These are phyloP conservation scores for Cheilosia vernalis DNA, from an alignment of 2,888 invertebrate species.

Conservation along the genomic window DNA sequence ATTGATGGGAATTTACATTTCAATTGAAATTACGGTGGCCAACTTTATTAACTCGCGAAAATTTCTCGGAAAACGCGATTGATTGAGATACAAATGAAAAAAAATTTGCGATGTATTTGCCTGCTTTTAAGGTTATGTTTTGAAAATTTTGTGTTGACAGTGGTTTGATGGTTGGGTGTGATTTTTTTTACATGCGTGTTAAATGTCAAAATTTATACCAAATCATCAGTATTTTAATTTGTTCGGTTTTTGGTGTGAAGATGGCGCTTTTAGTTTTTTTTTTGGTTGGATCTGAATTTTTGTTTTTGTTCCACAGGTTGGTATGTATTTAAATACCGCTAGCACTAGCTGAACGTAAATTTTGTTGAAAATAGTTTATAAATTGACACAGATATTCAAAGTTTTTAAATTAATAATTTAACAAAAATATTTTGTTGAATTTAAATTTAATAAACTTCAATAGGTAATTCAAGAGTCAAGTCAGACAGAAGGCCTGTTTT, in stretches of 20 bases:
- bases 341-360: too few relatives aligned
- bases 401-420: too few relatives aligned
- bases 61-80: constrained; percentile 15
- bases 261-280: neutral
- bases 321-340: too few relatives aligned
- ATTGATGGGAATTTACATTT: constrained; percentile 50
- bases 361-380: too few relatives aligned
- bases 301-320: neutral
- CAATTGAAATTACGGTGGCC: neutral
- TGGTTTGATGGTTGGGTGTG: constrained; percentile 30
- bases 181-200: constrained; percentile 30
- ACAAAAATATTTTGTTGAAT: too few relatives aligned
- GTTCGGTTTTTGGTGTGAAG: neutral
- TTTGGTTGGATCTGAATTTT: constrained; percentile 1
- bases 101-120: constrained; percentile 4
- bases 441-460: too few relatives aligned
- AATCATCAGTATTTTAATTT: neutral
- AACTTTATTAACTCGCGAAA: constrained; percentile 4
- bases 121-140: constrained; percentile 68
- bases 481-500: too few relatives aligned
- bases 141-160: constrained; percentile 60
- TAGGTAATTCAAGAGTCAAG: too few relatives aligned
- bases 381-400: too few relatives aligned
- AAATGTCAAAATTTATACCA: constrained; percentile 54
- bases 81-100: constrained; percentile 21